Base-by-base conservation (phyloP, 2,113 vertebrate genomes). In the Aptenodytes forsteri region DNA sequence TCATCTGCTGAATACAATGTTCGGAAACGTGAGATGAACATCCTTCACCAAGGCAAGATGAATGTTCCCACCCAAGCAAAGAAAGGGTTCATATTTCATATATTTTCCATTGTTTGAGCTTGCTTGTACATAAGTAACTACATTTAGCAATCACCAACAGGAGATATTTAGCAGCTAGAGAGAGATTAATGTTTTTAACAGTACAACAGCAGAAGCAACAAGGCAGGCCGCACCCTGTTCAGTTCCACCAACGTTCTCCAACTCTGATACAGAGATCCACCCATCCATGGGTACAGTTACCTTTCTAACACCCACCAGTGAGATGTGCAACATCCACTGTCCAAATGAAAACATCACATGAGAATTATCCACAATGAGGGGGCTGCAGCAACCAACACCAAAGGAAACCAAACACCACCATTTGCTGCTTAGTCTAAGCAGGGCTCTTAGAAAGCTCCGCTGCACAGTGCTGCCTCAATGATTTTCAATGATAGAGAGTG, bases 1-100 rank as follows among this genome's bases (percentile, higher is more conserved):
- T 91, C 95, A 93, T 97, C 91, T 91, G 91, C 89, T 82, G 29
- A 91, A 94, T 20, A 96, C 95, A 97, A 97, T 95, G 77, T 94
- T 96, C 87, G 93, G 96, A 97, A 97, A 90, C 1, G 32, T 2
- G 55, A 96, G 89, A 89, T 96, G 96, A 83, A 95, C 96, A 77
- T 93, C 96, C 93, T 91, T 93, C 89, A 59, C 81, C 32, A 40
- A 30, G 38, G 87, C 46, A 30, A 96, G 87, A 89, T 62, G 40
- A 83, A 87, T 50, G 77, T 72, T 93, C 90, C 95, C 89, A 93
- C 83, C 69, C 20, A 1, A 89, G 81, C 81, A 87, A 94, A 90
- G 89, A 88, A 93, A 89, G 49, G 78, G 4, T 20, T 94, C 70
- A 13, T 46, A 88, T 76, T 78, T 94, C 96, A 69, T 96, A 21